Evolutionary conservation across 2,113 vertebrate genomes (phyloP).

Genomic region (Loxodonta africana): DNA sequence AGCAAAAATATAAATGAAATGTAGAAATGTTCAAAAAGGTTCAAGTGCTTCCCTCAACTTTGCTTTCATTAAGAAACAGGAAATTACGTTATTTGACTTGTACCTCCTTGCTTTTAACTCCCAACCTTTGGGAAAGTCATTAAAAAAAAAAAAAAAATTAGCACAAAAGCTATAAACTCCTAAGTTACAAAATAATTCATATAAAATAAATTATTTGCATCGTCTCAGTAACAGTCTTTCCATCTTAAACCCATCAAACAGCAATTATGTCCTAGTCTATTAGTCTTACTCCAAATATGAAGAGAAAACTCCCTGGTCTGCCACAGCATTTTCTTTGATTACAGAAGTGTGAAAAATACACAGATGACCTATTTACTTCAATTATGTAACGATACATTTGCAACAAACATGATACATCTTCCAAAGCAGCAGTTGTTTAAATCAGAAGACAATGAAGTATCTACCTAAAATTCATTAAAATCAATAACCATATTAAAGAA

Average conservation of each 20-base stretch:
- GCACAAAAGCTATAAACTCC: background rate
- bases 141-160: background rate
- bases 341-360: conserved; percentile 18
- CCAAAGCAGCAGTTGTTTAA: background rate
- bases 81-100: background rate
- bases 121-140: background rate
- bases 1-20: conserved; percentile 51
- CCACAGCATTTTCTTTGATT: background rate
- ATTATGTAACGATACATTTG: conserved; percentile 22
- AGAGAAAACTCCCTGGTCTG: background rate
- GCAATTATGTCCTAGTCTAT: background rate
- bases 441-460: conserved; percentile 45
- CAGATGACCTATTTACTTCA: background rate
- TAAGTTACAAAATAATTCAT: conserved; percentile 40
- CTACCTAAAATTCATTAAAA: conserved; percentile 35
- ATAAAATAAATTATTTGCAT: background rate
- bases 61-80: background rate
- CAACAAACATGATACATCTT: conserved; percentile 5
- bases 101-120: background rate
- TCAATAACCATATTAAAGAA: background rate
- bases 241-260: background rate
- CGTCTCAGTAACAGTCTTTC: conserved; percentile 12
- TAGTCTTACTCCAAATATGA: background rate
- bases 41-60: background rate
- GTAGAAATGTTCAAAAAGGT: background rate